phyloP scores from a whole-genome alignment of 2,888 invertebrate genomes.

The Neoitamus cyanurus region DNA sequence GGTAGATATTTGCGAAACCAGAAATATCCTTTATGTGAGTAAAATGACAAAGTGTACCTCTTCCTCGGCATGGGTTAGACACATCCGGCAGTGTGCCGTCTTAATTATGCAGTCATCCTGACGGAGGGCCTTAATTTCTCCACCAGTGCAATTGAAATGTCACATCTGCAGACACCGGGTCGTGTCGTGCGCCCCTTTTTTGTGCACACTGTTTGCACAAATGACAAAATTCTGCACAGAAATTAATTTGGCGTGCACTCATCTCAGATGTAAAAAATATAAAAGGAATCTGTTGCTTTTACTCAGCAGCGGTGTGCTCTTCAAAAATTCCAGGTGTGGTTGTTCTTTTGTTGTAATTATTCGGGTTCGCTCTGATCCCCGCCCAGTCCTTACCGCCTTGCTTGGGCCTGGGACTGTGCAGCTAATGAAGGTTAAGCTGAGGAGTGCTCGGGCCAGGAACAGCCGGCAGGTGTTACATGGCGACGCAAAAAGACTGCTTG shows the following conservation, averaged over 20 bases:
- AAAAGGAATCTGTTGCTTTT: slow-evolving; percentile 31
- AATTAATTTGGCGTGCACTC: slow-evolving; percentile 27
- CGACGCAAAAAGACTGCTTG: background rate
- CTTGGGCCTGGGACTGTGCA: background rate
- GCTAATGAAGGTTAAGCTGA: slow-evolving; percentile 3
- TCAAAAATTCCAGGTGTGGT: slow-evolving; percentile 24
- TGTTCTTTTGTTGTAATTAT: slow-evolving; percentile 36
- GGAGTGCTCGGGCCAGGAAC: background rate
- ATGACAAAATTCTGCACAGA: slow-evolving; percentile 19
- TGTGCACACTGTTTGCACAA: background rate
- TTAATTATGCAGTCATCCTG: slow-evolving; percentile 25
- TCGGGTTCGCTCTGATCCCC: background rate
- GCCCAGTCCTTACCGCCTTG: background rate
- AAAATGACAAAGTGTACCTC: background rate
- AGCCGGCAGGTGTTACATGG: slow-evolving; percentile 10
- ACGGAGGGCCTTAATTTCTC: background rate
- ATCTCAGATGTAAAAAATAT: background rate
- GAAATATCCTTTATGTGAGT: background rate
- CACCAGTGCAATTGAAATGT: slow-evolving; percentile 32
- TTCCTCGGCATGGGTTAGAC: background rate
- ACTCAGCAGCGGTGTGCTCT: background rate
- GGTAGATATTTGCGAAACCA: background rate
- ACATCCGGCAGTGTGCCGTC: background rate
- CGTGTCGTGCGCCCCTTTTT: background rate
- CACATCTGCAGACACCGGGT: slow-evolving; percentile 17